Percentiles rank a stretch among this genome's conserved stretches.
phyloP scores from a whole-genome alignment of 2,888 invertebrate species.

The Hylaea fasciaria region DNA sequence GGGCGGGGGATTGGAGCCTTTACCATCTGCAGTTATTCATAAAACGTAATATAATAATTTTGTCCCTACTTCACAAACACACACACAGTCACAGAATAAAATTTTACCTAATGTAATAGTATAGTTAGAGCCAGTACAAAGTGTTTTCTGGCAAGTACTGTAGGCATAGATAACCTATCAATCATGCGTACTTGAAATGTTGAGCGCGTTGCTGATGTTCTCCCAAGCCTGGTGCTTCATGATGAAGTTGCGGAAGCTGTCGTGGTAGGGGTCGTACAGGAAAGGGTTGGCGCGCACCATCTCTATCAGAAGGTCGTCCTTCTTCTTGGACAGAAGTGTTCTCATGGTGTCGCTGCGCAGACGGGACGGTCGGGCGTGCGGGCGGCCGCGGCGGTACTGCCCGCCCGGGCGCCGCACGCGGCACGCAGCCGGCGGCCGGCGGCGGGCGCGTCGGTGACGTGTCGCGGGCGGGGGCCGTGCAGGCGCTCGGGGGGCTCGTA shows the following conservation, averaged over 20 bases:
- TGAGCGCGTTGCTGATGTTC: conserved; percentile 26
- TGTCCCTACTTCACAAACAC: too few relatives aligned
- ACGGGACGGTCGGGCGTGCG: conserved; percentile 1
- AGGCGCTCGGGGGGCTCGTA: too few relatives aligned
- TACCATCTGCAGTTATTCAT: too few relatives aligned
- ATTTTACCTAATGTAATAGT: too few relatives aligned
- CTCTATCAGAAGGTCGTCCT: conserved; percentile 30
- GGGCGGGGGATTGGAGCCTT: too few relatives aligned
- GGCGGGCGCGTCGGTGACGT: neutral
- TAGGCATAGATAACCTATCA: neutral
- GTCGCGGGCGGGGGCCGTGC: neutral
- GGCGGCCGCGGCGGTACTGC: conserved; percentile 2
- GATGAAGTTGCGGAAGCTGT: conserved; percentile 26
- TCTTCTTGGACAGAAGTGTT: conserved; percentile 20
- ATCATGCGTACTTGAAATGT: conserved; percentile 22
- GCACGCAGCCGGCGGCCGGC: conserved; percentile 5
- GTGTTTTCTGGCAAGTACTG: too few relatives aligned
- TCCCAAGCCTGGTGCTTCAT: conserved; percentile 37
- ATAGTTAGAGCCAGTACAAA: too few relatives aligned
- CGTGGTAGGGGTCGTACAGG: conserved; percentile 29
- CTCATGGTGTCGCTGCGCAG: neutral
- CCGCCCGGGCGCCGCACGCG: too few relatives aligned
- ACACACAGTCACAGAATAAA: too few relatives aligned
- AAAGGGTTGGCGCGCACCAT: conserved; percentile 32
- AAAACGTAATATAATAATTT: too few relatives aligned